Percentiles rank a stretch among this genome's conserved stretches.
These are phyloP conservation scores for Capitulum mitella DNA, from an alignment of 2,888 invertebrate genomes.

Conservation along the genomic window DNA sequence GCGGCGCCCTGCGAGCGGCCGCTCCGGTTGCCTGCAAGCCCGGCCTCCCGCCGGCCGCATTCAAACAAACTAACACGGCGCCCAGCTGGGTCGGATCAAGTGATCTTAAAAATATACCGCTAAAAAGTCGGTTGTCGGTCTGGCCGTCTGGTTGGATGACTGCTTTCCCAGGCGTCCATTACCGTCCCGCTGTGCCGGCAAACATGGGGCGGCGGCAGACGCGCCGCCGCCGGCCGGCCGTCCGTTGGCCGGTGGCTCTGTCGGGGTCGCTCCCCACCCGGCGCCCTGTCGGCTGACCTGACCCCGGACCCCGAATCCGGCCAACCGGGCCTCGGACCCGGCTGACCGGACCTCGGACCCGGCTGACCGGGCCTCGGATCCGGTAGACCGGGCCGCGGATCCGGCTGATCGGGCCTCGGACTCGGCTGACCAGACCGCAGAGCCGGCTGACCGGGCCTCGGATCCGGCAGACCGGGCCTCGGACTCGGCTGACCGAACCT, in stretches of 20 bases:
- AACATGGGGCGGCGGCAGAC: not conserved
- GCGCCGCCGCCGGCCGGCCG: not conserved
- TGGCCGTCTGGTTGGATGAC: not conserved
- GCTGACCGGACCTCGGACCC: not conserved
- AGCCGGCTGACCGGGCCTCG: not conserved
- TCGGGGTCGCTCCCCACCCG: too few relatives aligned
- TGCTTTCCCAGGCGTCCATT: not conserved
- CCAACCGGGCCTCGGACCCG: not conserved
- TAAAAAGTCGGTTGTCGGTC: not conserved
- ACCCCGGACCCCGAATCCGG: not conserved
- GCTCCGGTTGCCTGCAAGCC: slow-evolving; percentile 8
- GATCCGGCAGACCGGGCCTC: too few relatives aligned
- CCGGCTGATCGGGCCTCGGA: too few relatives aligned
- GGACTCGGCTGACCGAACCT: too few relatives aligned
- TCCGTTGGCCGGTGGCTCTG: not conserved
- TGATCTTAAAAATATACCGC: slow-evolving; percentile 20
- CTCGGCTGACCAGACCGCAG: too few relatives aligned
- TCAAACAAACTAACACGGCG: slow-evolving; percentile 14
- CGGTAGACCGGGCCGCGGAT: not conserved
- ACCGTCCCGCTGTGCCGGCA: not conserved
- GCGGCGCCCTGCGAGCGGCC: too few relatives aligned
- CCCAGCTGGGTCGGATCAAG: slow-evolving; percentile 13
- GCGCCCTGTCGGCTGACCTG: not conserved
- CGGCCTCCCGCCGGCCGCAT: not conserved
- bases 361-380: not conserved